Evolutionary conservation across 2,888 invertebrate genomes (phyloP).

Genomic region (Chrysina gloriosa): DNA sequence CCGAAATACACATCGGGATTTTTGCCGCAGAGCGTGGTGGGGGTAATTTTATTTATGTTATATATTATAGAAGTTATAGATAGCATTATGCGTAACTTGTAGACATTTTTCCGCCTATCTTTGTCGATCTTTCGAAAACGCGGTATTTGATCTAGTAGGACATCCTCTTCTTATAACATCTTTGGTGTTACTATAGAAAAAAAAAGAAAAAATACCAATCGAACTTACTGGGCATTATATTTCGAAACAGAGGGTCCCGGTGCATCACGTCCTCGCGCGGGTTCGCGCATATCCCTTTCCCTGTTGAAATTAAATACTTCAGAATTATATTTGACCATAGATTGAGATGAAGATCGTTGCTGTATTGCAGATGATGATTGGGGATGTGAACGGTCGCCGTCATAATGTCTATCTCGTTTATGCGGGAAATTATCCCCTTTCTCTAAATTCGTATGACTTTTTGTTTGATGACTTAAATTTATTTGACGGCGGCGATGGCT

Average conservation of each 20-base stretch:
- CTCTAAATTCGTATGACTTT: slow-evolving; percentile 53
- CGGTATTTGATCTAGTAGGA: too few relatives aligned
- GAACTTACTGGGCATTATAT: slow-evolving; percentile 45
- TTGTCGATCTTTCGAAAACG: too few relatives aligned
- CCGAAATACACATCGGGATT: too few relatives aligned
- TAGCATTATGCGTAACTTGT: too few relatives aligned
- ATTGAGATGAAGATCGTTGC: slow-evolving; percentile 45
- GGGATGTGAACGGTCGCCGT: slow-evolving; percentile 50
- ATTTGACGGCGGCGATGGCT: slow-evolving; percentile 54
- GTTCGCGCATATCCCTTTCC: slow-evolving; percentile 52
- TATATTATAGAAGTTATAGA: too few relatives aligned
- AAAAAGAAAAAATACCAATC: neutral
- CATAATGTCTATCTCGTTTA: slow-evolving; percentile 57
- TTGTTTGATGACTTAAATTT: slow-evolving; percentile 53
- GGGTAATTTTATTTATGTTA: too few relatives aligned
- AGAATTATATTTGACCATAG: slow-evolving; percentile 49
- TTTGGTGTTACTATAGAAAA: too few relatives aligned
- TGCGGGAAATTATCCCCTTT: slow-evolving; percentile 56
- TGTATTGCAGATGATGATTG: slow-evolving; percentile 46
- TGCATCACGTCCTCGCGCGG: slow-evolving; percentile 41
- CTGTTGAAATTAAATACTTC: slow-evolving; percentile 49
- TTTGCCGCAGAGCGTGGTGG: too few relatives aligned
- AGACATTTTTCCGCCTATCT: too few relatives aligned
- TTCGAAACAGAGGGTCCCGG: slow-evolving; percentile 41
- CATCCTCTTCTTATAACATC: too few relatives aligned